These are phyloP conservation scores for Probaryconus sp. DNA, from an alignment of 1,140 invertebrate species.

Conservation along the genomic window DNA sequence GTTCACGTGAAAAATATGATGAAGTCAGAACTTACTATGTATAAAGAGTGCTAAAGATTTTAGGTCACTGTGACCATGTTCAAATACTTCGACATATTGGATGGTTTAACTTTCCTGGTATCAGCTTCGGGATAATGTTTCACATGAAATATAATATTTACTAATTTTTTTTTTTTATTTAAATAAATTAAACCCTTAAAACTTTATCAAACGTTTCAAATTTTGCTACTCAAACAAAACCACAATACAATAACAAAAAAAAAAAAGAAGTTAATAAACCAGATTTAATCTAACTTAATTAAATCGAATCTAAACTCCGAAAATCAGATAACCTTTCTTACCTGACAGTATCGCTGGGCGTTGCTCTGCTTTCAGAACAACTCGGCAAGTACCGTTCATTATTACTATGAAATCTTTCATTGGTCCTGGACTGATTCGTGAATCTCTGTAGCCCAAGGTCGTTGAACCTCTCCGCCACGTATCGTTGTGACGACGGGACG, in stretches of 20 bases:
- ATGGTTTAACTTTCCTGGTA: background rate
- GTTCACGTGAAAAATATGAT: background rate
- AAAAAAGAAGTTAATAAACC: too few species aligned
- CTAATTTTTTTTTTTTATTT: background rate
- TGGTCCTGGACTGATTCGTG: constrained; percentile 77
- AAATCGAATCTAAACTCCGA: too few species aligned
- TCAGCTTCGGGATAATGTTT: too few species aligned
- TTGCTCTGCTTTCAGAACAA: constrained; percentile 49
- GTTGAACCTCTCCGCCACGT: constrained; percentile 74
- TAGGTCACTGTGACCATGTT: background rate
- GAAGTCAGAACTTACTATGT: background rate
- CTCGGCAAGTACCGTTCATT: constrained; percentile 68
- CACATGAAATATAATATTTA: too few species aligned
- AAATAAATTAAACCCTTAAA: too few species aligned
- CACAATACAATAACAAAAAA: too few species aligned
- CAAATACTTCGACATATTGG: background rate
- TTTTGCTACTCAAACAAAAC: too few species aligned
- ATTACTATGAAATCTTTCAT: constrained; percentile 70
- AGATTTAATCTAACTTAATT: too few species aligned
- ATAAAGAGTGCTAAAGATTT: background rate
- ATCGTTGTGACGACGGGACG: constrained; percentile 71
- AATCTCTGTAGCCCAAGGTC: constrained; percentile 77
- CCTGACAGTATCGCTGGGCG: constrained; percentile 50
- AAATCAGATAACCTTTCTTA: constrained; percentile 32
- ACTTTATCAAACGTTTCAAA: too few species aligned